phyloP scores from a whole-genome alignment of 2,888 invertebrate species.

The Empis stercorea region DNA sequence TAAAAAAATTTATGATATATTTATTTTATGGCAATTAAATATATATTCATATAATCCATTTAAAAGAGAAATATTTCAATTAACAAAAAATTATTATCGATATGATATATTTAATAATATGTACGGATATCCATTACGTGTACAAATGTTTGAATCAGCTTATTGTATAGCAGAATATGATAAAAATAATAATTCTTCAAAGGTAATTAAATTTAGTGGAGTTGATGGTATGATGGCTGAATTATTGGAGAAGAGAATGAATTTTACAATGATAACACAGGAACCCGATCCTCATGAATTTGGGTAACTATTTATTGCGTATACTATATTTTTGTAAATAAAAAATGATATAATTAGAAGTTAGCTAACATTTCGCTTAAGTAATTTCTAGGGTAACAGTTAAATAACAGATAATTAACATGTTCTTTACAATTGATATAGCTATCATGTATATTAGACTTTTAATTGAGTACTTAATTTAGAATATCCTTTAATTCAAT shows the following conservation, averaged over 20 bases:
- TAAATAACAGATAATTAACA: too few species aligned
- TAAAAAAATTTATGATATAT: neutral
- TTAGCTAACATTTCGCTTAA: too few species aligned
- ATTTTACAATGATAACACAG: conserved; percentile 21
- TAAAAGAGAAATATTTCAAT: neutral
- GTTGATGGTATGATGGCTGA: conserved; percentile 26
- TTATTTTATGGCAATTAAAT: neutral
- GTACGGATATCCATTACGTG: conserved; percentile 25
- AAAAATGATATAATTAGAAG: too few species aligned
- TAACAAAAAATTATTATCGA: neutral
- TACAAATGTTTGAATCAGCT: conserved; percentile 29
- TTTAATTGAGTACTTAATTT: too few species aligned
- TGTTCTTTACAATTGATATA: too few species aligned
- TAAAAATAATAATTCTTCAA: conserved; percentile 5
- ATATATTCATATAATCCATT: neutral
- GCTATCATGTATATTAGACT: too few species aligned
- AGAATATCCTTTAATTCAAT: too few species aligned
- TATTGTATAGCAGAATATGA: conserved; percentile 21
- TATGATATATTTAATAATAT: conserved; percentile 21
- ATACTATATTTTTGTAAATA: too few species aligned
- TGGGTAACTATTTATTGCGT: conserved; percentile 26
- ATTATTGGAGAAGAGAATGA: conserved; percentile 22
- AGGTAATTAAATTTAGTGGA: conserved; percentile 18
- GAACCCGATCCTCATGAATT: conserved; percentile 26
- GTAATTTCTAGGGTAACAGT: too few species aligned